Base-by-base conservation (phyloP, 2,888 invertebrate species). In the Drosophila neonasuta region DNA sequence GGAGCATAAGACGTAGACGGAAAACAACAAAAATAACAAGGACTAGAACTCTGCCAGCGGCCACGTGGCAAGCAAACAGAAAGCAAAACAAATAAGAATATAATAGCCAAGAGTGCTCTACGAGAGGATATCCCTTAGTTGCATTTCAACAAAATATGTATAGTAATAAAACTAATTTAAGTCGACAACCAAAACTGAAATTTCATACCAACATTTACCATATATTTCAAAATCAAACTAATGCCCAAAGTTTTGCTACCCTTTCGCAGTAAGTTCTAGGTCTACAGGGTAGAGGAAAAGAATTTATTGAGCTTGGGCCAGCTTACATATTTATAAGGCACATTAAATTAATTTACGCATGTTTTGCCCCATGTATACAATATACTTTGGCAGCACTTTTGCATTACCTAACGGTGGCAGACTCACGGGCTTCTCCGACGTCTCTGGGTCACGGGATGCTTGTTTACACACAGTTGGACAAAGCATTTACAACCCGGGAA, bases 341-440 rank as follows among this genome's bases (percentile, higher is more conserved):
- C 84, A 87, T 85, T 86, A 86, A 85, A 85, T 85, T 87, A 85
- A 85, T 86, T 85, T 85, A 83, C 86, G 81, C 80, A 80, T 80
- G 87, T 75, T 87, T 77, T 81, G 65, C 75, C 71, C 75, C 71
- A 49, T 75, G 69, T 71, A 64, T 59, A 68, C 72, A 68, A 68
- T 71, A 58, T 50, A 62, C 66, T 60, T 56, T 57, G 71, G 56
- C 46, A 48, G 56, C 44, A 55, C 32, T 52, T 55, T 24, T 39
- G 32, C 20, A 62, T 62, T 71, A 55, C 58, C 66, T 20, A 71
- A 67, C 42, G 49, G 24, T 17, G 46, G 10, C 36, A 17, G 30
- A 51, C 17, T 29, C 17, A 51, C 3, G 10, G 39, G 20, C 44
- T 20, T 17, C 59, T 30, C 1, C 24, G 24, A 24, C 24, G 24